phyloP scores from a whole-genome alignment of 2,797 vertebrate genomes.

The Thamnophis elegans region DNA sequence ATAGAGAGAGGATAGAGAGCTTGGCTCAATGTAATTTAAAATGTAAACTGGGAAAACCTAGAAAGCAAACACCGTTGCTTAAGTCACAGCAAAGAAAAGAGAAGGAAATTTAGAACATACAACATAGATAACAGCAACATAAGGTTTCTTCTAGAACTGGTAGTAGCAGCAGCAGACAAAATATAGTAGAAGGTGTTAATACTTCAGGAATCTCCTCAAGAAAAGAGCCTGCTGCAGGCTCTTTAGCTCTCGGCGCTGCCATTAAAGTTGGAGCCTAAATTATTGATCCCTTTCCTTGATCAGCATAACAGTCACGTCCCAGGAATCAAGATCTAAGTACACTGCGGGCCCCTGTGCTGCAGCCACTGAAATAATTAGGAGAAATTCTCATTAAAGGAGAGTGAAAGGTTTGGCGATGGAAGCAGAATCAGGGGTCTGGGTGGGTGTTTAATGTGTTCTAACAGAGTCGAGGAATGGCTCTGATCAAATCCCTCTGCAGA shows the following conservation, averaged over 20 bases:
- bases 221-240: conserved; percentile 86
- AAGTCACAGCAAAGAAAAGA: background rate
- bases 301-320: conserved; percentile 96
- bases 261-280: conserved; percentile 93
- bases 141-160: conserved; percentile 26
- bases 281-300: conserved; percentile 96
- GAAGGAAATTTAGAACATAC: background rate
- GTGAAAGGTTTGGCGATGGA: conserved; percentile 84
- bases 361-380: conserved; percentile 98
- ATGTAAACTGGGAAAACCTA: background rate
- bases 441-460: conserved; percentile 86
- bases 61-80: background rate
- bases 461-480: conserved; percentile 73
- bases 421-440: conserved; percentile 67
- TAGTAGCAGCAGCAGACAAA: conserved; percentile 19
- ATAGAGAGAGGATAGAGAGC: background rate
- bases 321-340: conserved; percentile 83
- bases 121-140: background rate
- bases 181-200: conserved; percentile 67
- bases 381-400: conserved; percentile 96
- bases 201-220: conserved; percentile 59
- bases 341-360: conserved; percentile 83
- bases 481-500: conserved; percentile 77
- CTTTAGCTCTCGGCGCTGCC: conserved; percentile 85
- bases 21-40: background rate